Base-by-base conservation (phyloP, 2,797 vertebrate genomes). In the Cephalopachus bancanus region DNA sequence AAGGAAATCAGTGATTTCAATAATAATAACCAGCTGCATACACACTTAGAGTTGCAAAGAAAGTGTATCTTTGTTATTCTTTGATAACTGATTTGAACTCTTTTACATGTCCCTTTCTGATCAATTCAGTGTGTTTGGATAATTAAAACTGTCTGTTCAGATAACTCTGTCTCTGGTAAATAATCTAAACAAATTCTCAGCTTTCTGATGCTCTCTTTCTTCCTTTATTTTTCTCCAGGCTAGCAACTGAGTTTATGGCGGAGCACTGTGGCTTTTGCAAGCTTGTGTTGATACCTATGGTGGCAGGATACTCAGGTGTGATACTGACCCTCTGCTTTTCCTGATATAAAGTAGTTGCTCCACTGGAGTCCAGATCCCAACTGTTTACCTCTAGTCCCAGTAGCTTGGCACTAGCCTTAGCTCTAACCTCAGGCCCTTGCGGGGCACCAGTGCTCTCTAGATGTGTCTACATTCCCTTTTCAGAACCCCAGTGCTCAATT, bases 221-320 rank as follows among this genome's bases (percentile, higher is more conserved):
- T 20, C 12, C 24, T 57, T 10, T 83, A 26, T 12, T 60, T 79
- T 49, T 79, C 69, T 59, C 30, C 24, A 37, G 28, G 14, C 8
- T 30, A 53, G 7, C 28, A 79, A 14, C 62, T 17, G 6, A 7
- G 19, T 37, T 24, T 65, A 65, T 6, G 9, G 24, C 7, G 51
- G 55, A 17, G 24, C 15, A 30, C 6, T 20, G 24, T 24, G 22
- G 28, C 33, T 71, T 69, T 65, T 33, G 74, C 12, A 22, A 28
- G 22, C 6, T 5, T 22, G 19, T 3, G 3, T 12, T 1, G 3
- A 10, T 12, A 17, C 0, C 0, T 20, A 15, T n/a, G 51, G 19
- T 11, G 7, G 16, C 53, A 49, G n/a, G 8, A 14, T 3, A 22
- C 5, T 10, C 37, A n/a, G 22, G 8, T 57, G 0, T 49, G 59